Percentiles rank a stretch among this genome's conserved stretches.
phyloP scores from a whole-genome alignment of 2,113 vertebrate genomes.

The Bathybates hornii region DNA sequence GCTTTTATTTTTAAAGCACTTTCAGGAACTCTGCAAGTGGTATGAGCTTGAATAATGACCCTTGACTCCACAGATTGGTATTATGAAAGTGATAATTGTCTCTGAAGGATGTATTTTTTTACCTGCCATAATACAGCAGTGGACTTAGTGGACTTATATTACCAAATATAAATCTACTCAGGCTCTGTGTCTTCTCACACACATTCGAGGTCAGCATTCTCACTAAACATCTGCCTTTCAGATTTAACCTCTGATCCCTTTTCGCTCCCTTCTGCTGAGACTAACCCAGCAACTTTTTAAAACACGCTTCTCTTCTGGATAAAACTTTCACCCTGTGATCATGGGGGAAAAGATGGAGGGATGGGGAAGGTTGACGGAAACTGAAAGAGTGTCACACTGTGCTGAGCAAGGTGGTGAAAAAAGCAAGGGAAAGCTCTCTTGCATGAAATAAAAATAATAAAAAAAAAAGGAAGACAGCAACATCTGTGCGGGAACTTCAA shows the following conservation, averaged over 20 bases:
- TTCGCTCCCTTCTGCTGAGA: not conserved
- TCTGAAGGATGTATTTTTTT: not conserved
- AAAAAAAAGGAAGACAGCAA: constrained; percentile 33
- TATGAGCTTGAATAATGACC: not conserved
- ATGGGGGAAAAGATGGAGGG: constrained; percentile 26
- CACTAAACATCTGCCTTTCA: constrained; percentile 24
- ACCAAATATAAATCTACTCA: not conserved
- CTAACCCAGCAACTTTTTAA: constrained; percentile 36
- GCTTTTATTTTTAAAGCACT: not conserved
- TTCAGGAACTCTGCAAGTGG: not conserved
- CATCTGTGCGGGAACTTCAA: constrained; percentile 66
- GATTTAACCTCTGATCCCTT: constrained; percentile 10
- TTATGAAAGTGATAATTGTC: not conserved
- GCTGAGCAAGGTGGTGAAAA: constrained; percentile 28
- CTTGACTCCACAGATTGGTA: not conserved
- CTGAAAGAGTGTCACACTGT: constrained; percentile 38
- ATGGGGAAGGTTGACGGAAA: not conserved
- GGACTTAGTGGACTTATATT: not conserved
- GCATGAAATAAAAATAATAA: constrained; percentile 29
- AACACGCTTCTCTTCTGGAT: constrained; percentile 3
- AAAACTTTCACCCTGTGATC: constrained; percentile 57
- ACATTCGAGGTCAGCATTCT: not conserved
- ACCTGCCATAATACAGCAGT: not conserved
- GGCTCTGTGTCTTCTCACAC: not conserved
- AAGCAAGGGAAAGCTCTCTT: constrained; percentile 17